phyloP scores from a whole-genome alignment of 2,113 vertebrate genomes.

The Amblyornis subalaris region DNA sequence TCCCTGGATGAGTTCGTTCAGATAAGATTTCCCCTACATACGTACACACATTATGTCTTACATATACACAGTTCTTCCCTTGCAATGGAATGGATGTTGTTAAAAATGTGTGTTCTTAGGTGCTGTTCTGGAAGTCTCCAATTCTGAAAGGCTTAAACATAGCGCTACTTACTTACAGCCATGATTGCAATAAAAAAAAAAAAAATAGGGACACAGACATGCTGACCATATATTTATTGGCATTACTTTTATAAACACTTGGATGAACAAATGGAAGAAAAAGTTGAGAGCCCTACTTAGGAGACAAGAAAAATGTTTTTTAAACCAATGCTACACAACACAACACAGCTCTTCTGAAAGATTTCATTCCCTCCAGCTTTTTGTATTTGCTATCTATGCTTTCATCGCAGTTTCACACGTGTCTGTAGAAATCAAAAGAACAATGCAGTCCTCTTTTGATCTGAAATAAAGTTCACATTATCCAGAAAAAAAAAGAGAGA shows the following conservation, averaged over 20 bases:
- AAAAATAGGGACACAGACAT: fast-evolving
- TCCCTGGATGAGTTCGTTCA: neutral
- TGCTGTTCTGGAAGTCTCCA: neutral
- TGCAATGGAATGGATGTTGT: neutral
- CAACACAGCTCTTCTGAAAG: neutral
- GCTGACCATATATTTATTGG: neutral
- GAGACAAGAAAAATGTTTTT: neutral
- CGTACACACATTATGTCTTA: neutral
- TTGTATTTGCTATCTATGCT: neutral
- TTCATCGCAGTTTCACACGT: neutral
- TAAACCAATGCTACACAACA: neutral
- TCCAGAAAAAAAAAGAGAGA: neutral
- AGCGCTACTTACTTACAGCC: neutral
- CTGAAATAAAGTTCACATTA: neutral
- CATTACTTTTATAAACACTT: neutral
- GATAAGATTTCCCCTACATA: neutral
- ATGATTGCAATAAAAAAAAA: neutral
- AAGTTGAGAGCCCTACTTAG: neutral
- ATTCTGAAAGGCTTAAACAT: neutral
- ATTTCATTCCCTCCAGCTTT: neutral
- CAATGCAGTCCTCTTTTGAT: neutral
- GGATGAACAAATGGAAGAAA: neutral
- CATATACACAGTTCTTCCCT: neutral
- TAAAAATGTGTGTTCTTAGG: neutral
- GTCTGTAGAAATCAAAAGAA: neutral